Base-by-base conservation (phyloP, 2,888 invertebrate genomes). In the Alviniconcha strummeri region DNA sequence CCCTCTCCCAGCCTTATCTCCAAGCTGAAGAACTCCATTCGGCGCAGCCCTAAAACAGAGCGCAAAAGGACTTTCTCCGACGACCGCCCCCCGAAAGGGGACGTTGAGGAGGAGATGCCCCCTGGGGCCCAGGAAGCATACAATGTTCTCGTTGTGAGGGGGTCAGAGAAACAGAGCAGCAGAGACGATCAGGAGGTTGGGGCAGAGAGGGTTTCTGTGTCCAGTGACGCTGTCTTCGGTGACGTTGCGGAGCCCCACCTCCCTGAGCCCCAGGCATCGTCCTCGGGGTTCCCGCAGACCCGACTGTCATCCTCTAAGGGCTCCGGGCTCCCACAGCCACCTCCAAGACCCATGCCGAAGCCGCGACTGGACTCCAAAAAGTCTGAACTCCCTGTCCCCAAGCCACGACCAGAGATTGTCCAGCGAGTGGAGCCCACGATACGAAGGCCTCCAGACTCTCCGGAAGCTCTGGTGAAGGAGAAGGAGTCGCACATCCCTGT, bases 121-220 rank as follows among this genome's bases (percentile, higher is more conserved):
- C 96, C 91, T 96, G 97, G 98, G 94, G 97, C 98, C 78, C 97
- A 97, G 92, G 96, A 97, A 91, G 99, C 98, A 0, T 99, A 99
- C 94, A 97, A 97, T 91, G 96, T 97, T 90, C 95, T 99, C 81
- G 97, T 99, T 83, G 98, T 98, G 92, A 95, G 96, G 87, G 92
- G 92, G 7, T 88, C 90, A 5, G 75, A 60, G 52, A 77, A 64
- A 57, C 57, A 82, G 60, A 56, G 76, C 15, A 55, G 8, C 69
- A 75, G 19, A 5, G 74, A 52, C 9, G 80, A 80, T n/a, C 8
- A 1, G 0, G 56, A 80, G n/a, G 60, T 54, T 8, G 64, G 67
- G 15, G 55, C 81, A 9, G 83, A 83, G 55, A 78, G 83, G 52
- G 52, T 78, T 15, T 83, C 85, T 52, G 77, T 83, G 17, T 80